phyloP scores from a whole-genome alignment of 2,888 invertebrate species.

The Steromphala cineraria region DNA sequence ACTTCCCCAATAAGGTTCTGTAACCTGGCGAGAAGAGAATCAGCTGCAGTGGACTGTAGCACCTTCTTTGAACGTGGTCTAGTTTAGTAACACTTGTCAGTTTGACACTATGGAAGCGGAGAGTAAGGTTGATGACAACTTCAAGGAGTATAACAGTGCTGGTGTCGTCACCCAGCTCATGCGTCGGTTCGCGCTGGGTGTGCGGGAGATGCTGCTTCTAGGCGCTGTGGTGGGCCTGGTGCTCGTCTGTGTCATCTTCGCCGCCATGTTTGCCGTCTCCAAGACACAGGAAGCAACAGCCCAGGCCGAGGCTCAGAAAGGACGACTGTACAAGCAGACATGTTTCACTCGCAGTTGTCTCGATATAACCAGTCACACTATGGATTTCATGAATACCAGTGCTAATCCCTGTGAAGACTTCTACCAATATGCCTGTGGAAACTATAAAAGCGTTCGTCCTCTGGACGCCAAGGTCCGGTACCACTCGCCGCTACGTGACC shows the following conservation, averaged over 20 bases:
- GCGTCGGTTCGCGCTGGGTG: not conserved
- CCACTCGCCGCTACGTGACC: constrained; percentile 43
- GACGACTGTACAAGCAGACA: not conserved
- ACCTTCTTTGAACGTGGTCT: too few relatives aligned
- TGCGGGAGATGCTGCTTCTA: not conserved
- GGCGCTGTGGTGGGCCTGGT: not conserved
- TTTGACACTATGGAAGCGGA: not conserved
- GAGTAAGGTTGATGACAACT: not conserved
- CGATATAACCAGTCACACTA: constrained; percentile 26
- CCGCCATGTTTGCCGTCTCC: not conserved
- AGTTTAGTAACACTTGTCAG: too few relatives aligned
- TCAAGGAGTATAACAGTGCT: not conserved
- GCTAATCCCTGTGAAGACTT: constrained; percentile 77
- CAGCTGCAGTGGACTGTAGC: too few relatives aligned
- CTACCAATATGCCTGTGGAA: constrained; percentile 73
- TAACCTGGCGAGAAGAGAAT: too few relatives aligned
- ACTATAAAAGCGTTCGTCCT: constrained; percentile 75
- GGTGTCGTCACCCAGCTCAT: not conserved
- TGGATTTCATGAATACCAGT: constrained; percentile 50
- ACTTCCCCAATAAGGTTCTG: too few relatives aligned
- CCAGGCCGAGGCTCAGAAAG: not conserved
- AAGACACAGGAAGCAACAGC: not conserved
- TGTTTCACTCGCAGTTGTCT: not conserved
- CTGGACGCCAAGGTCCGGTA: constrained; percentile 40
- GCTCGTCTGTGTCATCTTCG: not conserved